Evolutionary conservation across 35 echinoderm and acorn worm species (phyloP), one percentile per base, ranked within the genome.

Genomic region (Apostichopus parvimensis): DNA sequence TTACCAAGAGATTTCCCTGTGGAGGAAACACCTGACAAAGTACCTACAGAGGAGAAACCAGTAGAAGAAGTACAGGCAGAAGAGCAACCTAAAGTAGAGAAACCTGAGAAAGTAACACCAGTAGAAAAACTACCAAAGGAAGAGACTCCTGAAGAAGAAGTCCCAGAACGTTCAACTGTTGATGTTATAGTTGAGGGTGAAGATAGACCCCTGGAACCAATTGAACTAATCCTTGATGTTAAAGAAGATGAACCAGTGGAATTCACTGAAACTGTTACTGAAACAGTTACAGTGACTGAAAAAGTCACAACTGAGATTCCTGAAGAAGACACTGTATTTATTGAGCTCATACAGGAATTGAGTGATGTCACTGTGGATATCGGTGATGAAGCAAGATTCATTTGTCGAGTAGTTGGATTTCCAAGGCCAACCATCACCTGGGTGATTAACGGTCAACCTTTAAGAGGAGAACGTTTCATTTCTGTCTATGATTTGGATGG

Each of bases 401-500:
- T 57, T 14, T 96, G 95, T 61, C 64, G 90, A 72, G 86, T 96
- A 4, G 70, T 94, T 62, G 94, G 91, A 20, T 87, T 61, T 17
- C 94, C 94, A 72, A 80, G 78, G 61, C 94, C 94, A 80, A 92
- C 84, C 11, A 87, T 95, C 20, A 87, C 92, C 25, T 95, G 94
- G 89, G 71, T 90, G 21, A 87, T 93, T 25, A 92, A 98, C 89
- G 90, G 84, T 6, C 65, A 86, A 52, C 92, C 92, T 54, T 28
- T 96, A 2, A 77, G 54, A 68, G 90, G 92, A 73, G 94, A 98
- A 4, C 72, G 96, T 53, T 98, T 94, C 53, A 94, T 95, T 24
- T 94, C 94, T 26, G 45, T 95, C 15, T 92, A 89, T 93, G 94
- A 94, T 83, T 23, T 90, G 5, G 94, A 95, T 91, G 96, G 96